These are phyloP conservation scores for Hypomesus transpacificus DNA, from an alignment of 2,113 vertebrate genomes.

Conservation along the genomic window DNA sequence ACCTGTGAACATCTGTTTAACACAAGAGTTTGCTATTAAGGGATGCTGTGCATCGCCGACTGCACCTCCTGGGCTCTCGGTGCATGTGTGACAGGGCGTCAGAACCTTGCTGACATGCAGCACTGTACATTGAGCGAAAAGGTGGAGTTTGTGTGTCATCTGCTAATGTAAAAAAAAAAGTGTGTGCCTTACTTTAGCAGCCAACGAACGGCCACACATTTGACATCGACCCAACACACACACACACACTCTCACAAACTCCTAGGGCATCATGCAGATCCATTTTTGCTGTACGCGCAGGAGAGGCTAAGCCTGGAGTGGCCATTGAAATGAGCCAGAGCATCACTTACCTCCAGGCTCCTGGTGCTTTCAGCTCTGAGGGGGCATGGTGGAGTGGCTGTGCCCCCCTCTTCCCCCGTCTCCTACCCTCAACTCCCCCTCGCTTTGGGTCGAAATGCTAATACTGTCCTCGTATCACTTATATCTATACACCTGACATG, in stretches of 20 bases:
- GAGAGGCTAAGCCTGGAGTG: constrained; percentile 15
- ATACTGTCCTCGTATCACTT: neutral
- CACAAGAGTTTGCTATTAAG: too few species aligned
- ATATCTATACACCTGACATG: neutral
- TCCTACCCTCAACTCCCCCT: neutral
- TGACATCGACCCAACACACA: neutral
- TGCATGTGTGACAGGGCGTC: too few species aligned
- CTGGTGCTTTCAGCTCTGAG: constrained; percentile 3
- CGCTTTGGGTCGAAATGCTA: constrained; percentile 2
- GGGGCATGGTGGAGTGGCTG: neutral
- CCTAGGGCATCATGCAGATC: constrained; percentile 75
- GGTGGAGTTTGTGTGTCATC: too few species aligned
- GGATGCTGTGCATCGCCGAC: too few species aligned
- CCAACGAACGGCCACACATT: neutral
- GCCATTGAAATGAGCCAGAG: constrained; percentile 9
- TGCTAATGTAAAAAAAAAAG: neutral
- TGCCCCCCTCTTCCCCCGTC: constrained; percentile 3
- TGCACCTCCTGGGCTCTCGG: too few species aligned
- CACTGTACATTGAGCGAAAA: too few species aligned
- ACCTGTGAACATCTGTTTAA: too few species aligned
- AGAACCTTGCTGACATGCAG: too few species aligned
- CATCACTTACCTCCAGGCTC: constrained; percentile 2
- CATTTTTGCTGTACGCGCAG: constrained; percentile 31
- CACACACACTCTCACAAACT: constrained; percentile 65
- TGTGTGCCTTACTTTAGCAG: neutral